Evolutionary conservation across 1,140 invertebrate genomes (phyloP).

Genomic region (Heliconius melpomene): DNA sequence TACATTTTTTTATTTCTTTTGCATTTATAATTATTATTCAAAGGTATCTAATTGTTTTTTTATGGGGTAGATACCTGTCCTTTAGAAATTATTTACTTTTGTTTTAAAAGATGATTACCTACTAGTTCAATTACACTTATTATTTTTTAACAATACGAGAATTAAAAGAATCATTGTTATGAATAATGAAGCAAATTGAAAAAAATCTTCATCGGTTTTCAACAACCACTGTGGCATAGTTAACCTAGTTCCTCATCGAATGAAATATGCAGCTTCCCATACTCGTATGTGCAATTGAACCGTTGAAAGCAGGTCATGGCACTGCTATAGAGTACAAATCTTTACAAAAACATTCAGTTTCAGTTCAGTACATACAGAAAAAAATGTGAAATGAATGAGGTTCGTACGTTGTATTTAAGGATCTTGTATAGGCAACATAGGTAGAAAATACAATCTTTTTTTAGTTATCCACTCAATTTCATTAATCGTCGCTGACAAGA

Average conservation of each 20-base stretch:
- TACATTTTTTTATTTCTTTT: not conserved
- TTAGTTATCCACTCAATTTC: too few relatives aligned
- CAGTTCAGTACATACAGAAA: too few relatives aligned
- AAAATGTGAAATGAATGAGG: too few relatives aligned
- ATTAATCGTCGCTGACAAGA: too few relatives aligned
- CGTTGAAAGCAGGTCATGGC: not conserved
- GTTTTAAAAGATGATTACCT: too few relatives aligned
- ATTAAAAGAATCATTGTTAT: not conserved
- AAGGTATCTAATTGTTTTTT: not conserved
- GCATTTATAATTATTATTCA: not conserved
- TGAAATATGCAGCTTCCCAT: not conserved
- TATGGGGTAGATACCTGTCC: too few relatives aligned
- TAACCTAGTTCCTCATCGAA: not conserved
- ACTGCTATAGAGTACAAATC: not conserved
- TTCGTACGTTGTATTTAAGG: too few relatives aligned
- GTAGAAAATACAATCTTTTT: too few relatives aligned
- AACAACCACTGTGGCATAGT: not conserved
- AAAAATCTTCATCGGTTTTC: not conserved
- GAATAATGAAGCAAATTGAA: not conserved
- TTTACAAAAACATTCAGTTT: too few relatives aligned
- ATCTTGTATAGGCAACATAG: too few relatives aligned
- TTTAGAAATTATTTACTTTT: too few relatives aligned
- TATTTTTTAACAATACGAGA: not conserved
- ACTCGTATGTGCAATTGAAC: slow-evolving; percentile 2
- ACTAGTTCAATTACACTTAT: too few relatives aligned